Conservation (phyloP, 2,888 invertebrate genomes). For the Drosophila paucipuncta region DNA sequence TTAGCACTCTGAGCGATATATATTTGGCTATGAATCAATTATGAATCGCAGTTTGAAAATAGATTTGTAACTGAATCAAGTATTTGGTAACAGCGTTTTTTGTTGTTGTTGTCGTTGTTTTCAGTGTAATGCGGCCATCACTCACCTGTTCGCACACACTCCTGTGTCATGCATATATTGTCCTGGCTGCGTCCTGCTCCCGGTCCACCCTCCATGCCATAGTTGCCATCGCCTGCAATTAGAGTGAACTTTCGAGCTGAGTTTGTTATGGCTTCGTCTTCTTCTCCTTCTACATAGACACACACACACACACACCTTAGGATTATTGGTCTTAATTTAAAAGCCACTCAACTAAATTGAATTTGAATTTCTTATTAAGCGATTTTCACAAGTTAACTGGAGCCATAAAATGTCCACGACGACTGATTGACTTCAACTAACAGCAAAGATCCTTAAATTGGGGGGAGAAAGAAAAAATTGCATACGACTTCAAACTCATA, state of each 20-base stretch:
- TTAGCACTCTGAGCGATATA: background rate
- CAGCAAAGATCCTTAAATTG: background rate
- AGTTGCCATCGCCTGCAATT: slow-evolving; percentile 63
- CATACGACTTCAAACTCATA: background rate
- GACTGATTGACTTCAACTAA: background rate
- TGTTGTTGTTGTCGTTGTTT: background rate
- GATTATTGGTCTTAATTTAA: slow-evolving; percentile 37
- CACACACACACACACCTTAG: background rate
- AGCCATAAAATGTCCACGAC: background rate
- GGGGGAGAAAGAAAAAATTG: background rate
- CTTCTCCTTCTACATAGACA: slow-evolving; percentile 1
- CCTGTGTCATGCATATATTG: slow-evolving; percentile 87
- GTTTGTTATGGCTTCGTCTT: slow-evolving; percentile 17
- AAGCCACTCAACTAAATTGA: slow-evolving; percentile 72
- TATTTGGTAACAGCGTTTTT: background rate
- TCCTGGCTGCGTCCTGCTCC: slow-evolving; percentile 43
- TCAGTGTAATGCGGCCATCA: slow-evolving; percentile 20
- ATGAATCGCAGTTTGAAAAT: background rate
- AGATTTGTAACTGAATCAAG: background rate
- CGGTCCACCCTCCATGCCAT: slow-evolving; percentile 1
- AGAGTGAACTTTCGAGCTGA: slow-evolving; percentile 32
- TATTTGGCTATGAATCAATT: background rate
- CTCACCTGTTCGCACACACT: slow-evolving; percentile 88
- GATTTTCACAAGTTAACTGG: slow-evolving; percentile 22
- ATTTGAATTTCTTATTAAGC: slow-evolving; percentile 68